phyloP scores from a whole-genome alignment of 2,113 vertebrate genomes.

The Amblyopsis rosae region DNA sequence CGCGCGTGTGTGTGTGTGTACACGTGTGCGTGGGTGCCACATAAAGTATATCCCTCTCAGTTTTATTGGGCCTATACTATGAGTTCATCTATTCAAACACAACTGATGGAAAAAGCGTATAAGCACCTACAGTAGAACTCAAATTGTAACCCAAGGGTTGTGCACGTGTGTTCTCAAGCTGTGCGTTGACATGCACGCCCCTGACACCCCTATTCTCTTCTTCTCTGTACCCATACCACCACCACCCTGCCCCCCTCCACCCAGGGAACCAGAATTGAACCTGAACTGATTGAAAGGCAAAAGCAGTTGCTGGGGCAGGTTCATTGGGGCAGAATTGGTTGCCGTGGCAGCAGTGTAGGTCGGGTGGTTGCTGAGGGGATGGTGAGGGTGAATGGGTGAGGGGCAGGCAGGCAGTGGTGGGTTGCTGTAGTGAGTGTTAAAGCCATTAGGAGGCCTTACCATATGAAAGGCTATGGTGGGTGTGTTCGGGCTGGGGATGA shows the following conservation, averaged over 20 bases:
- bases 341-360: conserved; percentile 56
- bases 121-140: too few relatives aligned
- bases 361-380: conserved; percentile 47
- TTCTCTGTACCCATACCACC: conserved; percentile 36
- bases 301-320: conserved; percentile 72
- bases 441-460: conserved; percentile 82
- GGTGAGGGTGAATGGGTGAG: conserved; percentile 28
- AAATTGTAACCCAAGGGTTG: neutral
- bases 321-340: conserved; percentile 75
- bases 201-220: neutral
- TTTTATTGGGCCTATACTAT: too few relatives aligned
- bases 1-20: conserved; percentile 15
- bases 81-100: too few relatives aligned
- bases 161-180: neutral
- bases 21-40: conserved; percentile 13
- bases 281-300: conserved; percentile 75
- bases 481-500: conserved; percentile 78
- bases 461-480: conserved; percentile 84
- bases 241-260: conserved; percentile 23
- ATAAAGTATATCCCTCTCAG: too few relatives aligned
- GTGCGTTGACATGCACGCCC: conserved; percentile 25
- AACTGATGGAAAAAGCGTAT: too few relatives aligned
- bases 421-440: conserved; percentile 72
- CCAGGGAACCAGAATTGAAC: conserved; percentile 63
- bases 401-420: conserved; percentile 25